Percentiles rank a stretch among this genome's conserved stretches.
Evolutionary conservation across 2,888 invertebrate genomes (phyloP).

Genomic region (Campoplex nolae): DNA sequence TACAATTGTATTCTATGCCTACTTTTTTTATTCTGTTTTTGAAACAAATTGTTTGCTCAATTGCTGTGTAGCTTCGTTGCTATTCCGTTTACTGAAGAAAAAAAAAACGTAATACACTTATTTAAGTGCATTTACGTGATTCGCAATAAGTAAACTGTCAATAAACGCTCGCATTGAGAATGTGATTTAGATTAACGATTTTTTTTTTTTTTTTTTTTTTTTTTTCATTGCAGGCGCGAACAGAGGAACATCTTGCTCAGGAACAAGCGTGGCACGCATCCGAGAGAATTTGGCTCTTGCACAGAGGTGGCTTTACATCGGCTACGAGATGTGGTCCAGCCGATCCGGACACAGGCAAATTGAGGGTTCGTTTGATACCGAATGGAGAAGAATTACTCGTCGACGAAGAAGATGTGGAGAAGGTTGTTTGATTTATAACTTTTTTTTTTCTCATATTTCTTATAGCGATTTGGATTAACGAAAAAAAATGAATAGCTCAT

Average conservation of each 20-base stretch:
- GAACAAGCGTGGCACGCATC: slow-evolving; percentile 90
- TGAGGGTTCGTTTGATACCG: slow-evolving; percentile 91
- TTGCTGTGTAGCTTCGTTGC: no score
- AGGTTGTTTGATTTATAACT: slow-evolving; percentile 86
- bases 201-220: background rate
- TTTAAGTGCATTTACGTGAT: no score
- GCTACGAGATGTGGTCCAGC: slow-evolving; percentile 86
- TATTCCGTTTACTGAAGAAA: background rate
- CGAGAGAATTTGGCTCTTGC: slow-evolving; percentile 96
- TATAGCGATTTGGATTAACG: slow-evolving; percentile 8
- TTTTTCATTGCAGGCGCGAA: slow-evolving; percentile 87
- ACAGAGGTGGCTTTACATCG: slow-evolving; percentile 96
- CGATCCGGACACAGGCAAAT: slow-evolving; percentile 87
- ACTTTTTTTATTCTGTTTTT: no score
- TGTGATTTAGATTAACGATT: slow-evolving; percentile 7
- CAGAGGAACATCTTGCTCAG: slow-evolving; percentile 88
- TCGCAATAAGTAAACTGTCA: background rate
- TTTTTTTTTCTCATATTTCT: slow-evolving; percentile 27
- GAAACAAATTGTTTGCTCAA: no score
- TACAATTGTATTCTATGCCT: no score
- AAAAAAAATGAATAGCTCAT: no score
- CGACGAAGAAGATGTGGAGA: slow-evolving; percentile 98
- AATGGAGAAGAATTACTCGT: slow-evolving; percentile 94
- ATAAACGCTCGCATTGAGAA: background rate
- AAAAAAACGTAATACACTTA: no score